Percentiles rank a stretch among this genome's conserved stretches.
phyloP scores from a whole-genome alignment of 2,113 vertebrate species.

The Plecotus auritus region DNA sequence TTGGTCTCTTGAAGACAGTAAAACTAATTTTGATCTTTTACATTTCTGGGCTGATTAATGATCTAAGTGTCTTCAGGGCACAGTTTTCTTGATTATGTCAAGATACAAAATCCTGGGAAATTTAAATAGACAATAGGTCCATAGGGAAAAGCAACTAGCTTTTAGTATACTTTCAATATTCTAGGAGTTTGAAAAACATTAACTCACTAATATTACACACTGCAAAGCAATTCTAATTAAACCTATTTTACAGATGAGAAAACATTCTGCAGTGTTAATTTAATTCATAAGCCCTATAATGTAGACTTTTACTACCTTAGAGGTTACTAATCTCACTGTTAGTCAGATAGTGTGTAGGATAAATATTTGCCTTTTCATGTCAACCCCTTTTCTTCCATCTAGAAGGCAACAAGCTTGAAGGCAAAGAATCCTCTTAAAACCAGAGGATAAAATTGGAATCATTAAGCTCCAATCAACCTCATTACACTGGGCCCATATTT shows the following conservation, averaged over 20 bases:
- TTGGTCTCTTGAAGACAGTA: neutral
- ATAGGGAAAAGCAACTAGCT: neutral
- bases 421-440: neutral
- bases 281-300: neutral
- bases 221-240: neutral
- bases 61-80: neutral
- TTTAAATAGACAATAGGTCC: neutral
- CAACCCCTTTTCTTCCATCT: neutral
- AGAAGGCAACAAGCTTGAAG: neutral
- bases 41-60: neutral
- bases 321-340: neutral
- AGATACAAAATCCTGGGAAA: neutral
- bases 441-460: neutral
- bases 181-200: slow-evolving; percentile 1
- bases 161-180: slow-evolving; percentile 13
- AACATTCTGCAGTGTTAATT: neutral
- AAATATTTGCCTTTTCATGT: neutral
- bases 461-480: neutral
- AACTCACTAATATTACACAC: neutral
- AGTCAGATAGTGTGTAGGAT: neutral
- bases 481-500: neutral
- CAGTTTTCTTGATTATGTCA: neutral
- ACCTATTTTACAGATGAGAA: slow-evolving; percentile 32
- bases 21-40: neutral
- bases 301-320: neutral